Evolutionary conservation across 1,140 invertebrate genomes (phyloP), one percentile per base, ranked within the genome.

Genomic region (Panagrolaimus sp.): DNA sequence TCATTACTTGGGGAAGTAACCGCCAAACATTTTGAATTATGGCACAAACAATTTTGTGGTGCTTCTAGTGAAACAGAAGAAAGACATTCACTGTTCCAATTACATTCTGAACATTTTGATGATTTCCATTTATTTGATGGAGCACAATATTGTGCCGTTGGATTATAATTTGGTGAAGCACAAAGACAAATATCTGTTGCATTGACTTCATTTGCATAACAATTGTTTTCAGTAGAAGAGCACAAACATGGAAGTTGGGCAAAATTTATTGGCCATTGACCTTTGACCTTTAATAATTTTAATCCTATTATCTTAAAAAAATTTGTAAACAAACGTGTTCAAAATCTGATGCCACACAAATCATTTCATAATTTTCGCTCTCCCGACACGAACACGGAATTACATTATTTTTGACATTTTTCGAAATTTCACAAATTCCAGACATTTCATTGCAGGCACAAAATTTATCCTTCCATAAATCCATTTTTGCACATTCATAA

Each of bases 51-150:
- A 15, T 14, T 32, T 32, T 64, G 28, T 43, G 17, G 32, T 38
- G 32, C 32, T 38, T 38, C 32, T 4, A 38, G 32, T 38, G 32
- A 38, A 38, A 28, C 52, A 28, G 10, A 26, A 26, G 21, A 21
- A 28, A 64, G 5, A 24, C 63, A 64, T 64, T 64, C 63, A 26
- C 28, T 21, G 10, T 43, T 32, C 63, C 63, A 64, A 64, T 43
- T 64, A 43, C 63, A 64, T 17, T 64, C 63, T 32, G 28, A 0
- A 38, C 63, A 64, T 64, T 64, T 32, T 8, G 17, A 28, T 1
- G 1, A 5, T 7, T n/a, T 43, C 28, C 28, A 64, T 9, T 5
- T 0, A 0, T 12, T 4, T 43, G n/a, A n/a, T 8, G 6, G 17
- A 32, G 28, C 28, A 38, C 63, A 64, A 43, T 64, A 64, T n/a